Evolutionary conservation across 2,888 invertebrate species (phyloP).

Genomic region (Chironomus tentans): DNA sequence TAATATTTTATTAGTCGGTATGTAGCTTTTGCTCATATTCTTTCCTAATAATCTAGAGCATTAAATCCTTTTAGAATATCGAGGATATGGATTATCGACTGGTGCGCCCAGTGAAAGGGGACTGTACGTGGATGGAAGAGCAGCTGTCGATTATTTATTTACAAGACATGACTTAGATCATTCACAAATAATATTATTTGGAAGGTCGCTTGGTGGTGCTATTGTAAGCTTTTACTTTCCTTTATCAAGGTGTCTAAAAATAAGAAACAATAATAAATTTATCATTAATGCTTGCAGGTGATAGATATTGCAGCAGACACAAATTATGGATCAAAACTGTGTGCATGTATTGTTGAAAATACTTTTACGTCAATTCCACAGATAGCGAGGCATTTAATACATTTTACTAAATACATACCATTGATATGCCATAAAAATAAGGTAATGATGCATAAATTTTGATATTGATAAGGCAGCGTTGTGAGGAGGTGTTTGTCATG

Average conservation of each 20-base stretch:
- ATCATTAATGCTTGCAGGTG: background rate
- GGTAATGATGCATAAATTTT: conserved; percentile 44
- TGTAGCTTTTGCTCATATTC: background rate
- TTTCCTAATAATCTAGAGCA: background rate
- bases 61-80: conserved; percentile 56
- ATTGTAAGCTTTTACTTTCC: conserved; percentile 50
- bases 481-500: too few relatives aligned
- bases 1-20: conserved; percentile 69
- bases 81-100: conserved; percentile 88
- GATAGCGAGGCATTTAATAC: conserved; percentile 69
- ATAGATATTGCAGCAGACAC: conserved; percentile 73
- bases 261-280: background rate
- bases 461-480: too few relatives aligned
- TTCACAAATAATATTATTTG: conserved; percentile 78
- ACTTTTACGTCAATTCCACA: conserved; percentile 92
- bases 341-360: conserved; percentile 76
- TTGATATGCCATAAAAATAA: conserved; percentile 83
- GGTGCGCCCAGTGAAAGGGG: conserved; percentile 83
- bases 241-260: background rate
- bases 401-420: conserved; percentile 66
- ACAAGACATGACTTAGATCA: conserved; percentile 75
- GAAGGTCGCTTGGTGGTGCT: conserved; percentile 85
- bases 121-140: conserved; percentile 76
- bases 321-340: conserved; percentile 70
- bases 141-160: conserved; percentile 75